These are phyloP conservation scores for Brachionus manjavacas DNA, from an alignment of 1,140 invertebrate species.

Conservation along the genomic window DNA sequence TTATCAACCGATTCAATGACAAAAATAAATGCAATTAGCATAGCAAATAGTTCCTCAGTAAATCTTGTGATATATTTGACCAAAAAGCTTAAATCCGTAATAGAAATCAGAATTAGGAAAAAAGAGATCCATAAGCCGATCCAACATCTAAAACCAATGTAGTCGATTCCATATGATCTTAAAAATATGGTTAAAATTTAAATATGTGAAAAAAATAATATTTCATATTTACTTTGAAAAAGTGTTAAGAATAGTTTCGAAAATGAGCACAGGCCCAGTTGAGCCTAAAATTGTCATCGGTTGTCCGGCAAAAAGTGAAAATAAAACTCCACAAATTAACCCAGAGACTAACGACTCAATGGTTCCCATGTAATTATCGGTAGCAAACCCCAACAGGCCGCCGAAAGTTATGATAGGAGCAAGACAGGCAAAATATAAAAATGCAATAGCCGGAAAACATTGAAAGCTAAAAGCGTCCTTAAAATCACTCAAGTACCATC, in stretches of 20 bases:
- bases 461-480: constrained; percentile 83
- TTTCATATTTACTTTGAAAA: constrained; percentile 69
- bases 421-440: constrained; percentile 94
- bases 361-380: constrained; percentile 89
- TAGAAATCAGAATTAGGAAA: constrained; percentile 82
- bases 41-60: constrained; percentile 92
- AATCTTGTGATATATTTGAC: constrained; percentile 92
- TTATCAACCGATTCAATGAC: constrained; percentile 82
- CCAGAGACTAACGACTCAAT: constrained; percentile 94
- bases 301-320: constrained; percentile 94
- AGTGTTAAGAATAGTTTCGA: constrained; percentile 92
- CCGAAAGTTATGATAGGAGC: constrained; percentile 96
- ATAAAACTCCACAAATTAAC: constrained; percentile 89
- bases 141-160: constrained; percentile 85
- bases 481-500: constrained; percentile 68
- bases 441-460: constrained; percentile 91
- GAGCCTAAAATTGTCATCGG: constrained; percentile 94
- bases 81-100: constrained; percentile 88
- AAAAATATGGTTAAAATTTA: not conserved
- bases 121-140: constrained; percentile 86
- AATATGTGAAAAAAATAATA: not conserved
- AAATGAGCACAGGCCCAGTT: constrained; percentile 93
- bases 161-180: constrained; percentile 71
- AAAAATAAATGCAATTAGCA: constrained; percentile 95
- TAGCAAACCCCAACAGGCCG: constrained; percentile 88